These are phyloP conservation scores for Caenorhabditis sulstoni DNA, from an alignment of 2,888 invertebrate genomes.

Conservation along the genomic window DNA sequence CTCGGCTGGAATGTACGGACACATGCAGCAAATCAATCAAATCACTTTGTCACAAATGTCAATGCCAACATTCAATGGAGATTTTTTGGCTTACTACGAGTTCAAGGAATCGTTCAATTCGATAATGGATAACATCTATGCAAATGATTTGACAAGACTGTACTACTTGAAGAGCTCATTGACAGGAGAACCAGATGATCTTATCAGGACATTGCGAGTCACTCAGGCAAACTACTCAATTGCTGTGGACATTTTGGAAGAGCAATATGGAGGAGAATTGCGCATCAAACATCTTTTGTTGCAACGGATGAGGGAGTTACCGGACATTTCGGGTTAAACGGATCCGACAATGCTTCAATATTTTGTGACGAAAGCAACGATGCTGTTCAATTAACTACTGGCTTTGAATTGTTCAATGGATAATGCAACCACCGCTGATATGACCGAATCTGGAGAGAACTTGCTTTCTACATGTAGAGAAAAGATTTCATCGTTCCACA, in stretches of 20 bases:
- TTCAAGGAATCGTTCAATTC: neutral
- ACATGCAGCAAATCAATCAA: no score
- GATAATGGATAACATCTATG: neutral
- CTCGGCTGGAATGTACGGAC: no score
- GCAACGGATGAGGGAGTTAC: neutral
- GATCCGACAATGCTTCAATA: neutral
- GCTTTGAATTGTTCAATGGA: no score
- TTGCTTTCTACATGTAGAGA: no score
- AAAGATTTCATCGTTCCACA: no score
- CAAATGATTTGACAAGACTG: neutral
- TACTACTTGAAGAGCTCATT: neutral
- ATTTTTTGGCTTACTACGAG: no score
- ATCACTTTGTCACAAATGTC: neutral
- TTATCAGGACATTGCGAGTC: neutral
- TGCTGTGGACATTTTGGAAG: neutral
- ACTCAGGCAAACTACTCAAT: neutral
- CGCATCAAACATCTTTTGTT: neutral
- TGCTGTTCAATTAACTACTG: no score
- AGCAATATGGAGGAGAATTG: constrained; percentile 6
- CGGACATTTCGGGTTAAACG: neutral
- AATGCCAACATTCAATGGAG: neutral
- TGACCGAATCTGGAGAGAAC: no score
- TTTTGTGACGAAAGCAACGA: neutral
- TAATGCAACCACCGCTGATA: neutral
- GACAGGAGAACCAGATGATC: neutral